phyloP scores from a whole-genome alignment of 1,140 invertebrate species.

The Ceratosolen fusciceps region DNA sequence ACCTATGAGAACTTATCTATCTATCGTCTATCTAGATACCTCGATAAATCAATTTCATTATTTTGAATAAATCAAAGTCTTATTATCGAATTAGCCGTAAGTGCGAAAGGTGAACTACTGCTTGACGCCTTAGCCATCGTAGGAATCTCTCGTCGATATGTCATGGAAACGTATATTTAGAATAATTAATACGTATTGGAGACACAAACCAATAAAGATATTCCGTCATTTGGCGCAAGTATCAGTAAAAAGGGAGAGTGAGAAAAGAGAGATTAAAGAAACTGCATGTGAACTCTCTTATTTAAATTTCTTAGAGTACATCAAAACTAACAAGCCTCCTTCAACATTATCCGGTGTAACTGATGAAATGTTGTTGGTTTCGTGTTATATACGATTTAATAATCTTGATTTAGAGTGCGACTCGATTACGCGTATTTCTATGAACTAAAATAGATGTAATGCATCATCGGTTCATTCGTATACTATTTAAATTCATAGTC shows the following conservation, averaged over 20 bases:
- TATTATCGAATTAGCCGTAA: not conserved
- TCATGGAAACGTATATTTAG: too few relatives aligned
- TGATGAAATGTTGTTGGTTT: slow-evolving; percentile 17
- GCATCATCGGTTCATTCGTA: too few relatives aligned
- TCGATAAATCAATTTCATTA: not conserved
- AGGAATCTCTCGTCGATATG: not conserved
- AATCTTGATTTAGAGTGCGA: too few relatives aligned
- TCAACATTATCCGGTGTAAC: slow-evolving; percentile 9
- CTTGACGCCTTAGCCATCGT: not conserved
- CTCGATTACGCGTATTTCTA: too few relatives aligned
- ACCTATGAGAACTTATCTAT: too few relatives aligned
- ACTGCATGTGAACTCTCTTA: not conserved
- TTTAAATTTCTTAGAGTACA: not conserved
- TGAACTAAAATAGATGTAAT: too few relatives aligned
- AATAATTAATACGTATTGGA: not conserved
- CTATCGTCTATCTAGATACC: too few relatives aligned
- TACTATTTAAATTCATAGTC: too few relatives aligned
- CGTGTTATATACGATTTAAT: slow-evolving; percentile 33
- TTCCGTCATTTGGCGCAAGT: not conserved
- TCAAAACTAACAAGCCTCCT: slow-evolving; percentile 1
- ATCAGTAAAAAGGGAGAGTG: not conserved
- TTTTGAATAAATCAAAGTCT: not conserved
- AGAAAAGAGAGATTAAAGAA: not conserved
- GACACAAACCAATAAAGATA: not conserved
- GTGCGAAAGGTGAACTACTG: not conserved